Base-by-base conservation (phyloP, 2,113 vertebrate genomes). In the Sialia sialis region DNA sequence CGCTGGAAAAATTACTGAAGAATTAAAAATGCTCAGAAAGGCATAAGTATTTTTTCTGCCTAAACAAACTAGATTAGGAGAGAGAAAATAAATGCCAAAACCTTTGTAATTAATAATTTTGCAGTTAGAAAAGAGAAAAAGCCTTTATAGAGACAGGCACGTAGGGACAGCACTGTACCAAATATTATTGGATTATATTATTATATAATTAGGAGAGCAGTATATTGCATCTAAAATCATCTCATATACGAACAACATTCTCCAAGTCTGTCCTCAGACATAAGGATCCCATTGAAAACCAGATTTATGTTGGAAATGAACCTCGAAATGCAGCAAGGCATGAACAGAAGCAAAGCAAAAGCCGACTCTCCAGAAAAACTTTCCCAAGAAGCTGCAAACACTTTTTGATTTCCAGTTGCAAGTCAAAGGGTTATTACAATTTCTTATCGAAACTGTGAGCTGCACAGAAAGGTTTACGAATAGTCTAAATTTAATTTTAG, bases 191-290 rank as follows among this genome's bases (percentile, higher is more conserved):
- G 22, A n/a, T n/a, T n/a, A n/a, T n/a, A n/a, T n/a, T n/a, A n/a
- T n/a, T n/a, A n/a, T 55, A 27, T 55, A 64, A 80, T 43, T 23
- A 55, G 1, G 4, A 90, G 36, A 84, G 39, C 32, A 18, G 29
- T 29, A 14, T 4, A 43, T 6, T 41, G 32, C 39, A 25, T 0
- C 17, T 66, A 75, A 87, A 88, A 87, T 4, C 51, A 67, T 11
- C 62, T 54, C 48, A 9, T 18, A 6, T 10, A 26, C 0, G 0
- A 41, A 68, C 0, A 2, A 48, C 43, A 59, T 23, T 21, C 82
- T 55, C 43, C 41, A 10, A 9, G 17, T 22, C 39, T 38, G 39
- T 43, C 43, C 77, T 91, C 52, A 70, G 29, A 51, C 32, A 32
- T 18, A 36, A 84, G 58, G 67, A 79, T 68, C 36, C 34, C 70